phyloP scores from a whole-genome alignment of 2,888 invertebrate species.

The Oscheius sp. region DNA sequence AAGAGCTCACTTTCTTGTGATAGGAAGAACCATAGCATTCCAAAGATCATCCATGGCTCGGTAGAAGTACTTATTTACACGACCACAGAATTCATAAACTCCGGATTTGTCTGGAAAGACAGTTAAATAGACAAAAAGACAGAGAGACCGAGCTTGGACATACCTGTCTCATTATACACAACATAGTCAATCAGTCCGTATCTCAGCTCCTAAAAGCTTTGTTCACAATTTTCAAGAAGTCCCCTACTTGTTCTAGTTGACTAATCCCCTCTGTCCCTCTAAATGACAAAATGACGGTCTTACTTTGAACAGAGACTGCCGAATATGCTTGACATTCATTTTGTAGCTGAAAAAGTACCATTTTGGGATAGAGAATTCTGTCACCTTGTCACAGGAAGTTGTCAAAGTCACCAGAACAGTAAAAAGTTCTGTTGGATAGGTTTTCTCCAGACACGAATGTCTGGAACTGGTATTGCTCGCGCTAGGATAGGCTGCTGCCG shows the following conservation, averaged over 20 bases:
- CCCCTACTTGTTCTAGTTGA: constrained; percentile 41
- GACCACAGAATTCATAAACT: constrained; percentile 41
- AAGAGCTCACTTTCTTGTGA: constrained; percentile 6
- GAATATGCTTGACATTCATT: constrained; percentile 53
- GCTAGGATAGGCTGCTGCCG: constrained; percentile 55
- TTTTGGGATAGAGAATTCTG: neutral
- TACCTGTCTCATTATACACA: constrained; percentile 46
- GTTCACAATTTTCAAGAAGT: neutral
- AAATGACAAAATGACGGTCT: constrained; percentile 49
- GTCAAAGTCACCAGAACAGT: constrained; percentile 49
- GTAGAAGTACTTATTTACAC: constrained; percentile 53
- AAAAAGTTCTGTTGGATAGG: constrained; percentile 47
- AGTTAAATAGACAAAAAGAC: neutral
- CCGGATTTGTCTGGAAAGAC: constrained; percentile 42
- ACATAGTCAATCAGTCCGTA: constrained; percentile 50
- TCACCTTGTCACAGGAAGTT: constrained; percentile 56
- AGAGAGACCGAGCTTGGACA: neutral
- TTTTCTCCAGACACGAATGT: constrained; percentile 47
- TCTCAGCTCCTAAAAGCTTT: constrained; percentile 39
- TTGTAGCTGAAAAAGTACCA: constrained; percentile 37
- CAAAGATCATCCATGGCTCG: constrained; percentile 53
- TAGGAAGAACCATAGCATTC: constrained; percentile 51
- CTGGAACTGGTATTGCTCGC: constrained; percentile 17
- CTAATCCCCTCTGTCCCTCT: constrained; percentile 51
- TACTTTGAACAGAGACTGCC: constrained; percentile 46